Percentiles rank a stretch among this genome's conserved stretches.
phyloP scores from a whole-genome alignment of 2,888 invertebrate genomes.

The Caenorhabditis macrosperma region DNA sequence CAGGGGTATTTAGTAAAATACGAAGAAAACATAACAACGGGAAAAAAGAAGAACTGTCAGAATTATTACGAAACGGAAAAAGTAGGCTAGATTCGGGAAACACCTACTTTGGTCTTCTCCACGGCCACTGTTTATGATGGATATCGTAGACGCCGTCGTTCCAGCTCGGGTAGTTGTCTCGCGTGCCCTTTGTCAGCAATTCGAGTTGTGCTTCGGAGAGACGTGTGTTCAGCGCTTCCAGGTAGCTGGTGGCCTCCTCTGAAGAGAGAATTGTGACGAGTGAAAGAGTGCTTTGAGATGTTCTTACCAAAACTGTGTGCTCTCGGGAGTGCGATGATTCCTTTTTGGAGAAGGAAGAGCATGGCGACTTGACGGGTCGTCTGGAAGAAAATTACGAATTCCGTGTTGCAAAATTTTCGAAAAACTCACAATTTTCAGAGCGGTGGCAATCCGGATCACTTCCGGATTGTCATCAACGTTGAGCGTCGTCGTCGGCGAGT shows the following conservation, averaged over 20 bases:
- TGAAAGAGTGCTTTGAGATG: too few species aligned
- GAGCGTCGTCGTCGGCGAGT: conserved; percentile 65
- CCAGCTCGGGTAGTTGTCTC: not conserved
- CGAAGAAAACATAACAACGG: too few species aligned
- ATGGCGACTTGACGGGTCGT: conserved; percentile 80
- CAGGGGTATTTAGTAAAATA: too few species aligned
- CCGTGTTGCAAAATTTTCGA: not conserved
- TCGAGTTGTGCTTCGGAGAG: conserved; percentile 76
- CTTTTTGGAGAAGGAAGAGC: conserved; percentile 81
- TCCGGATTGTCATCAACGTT: conserved; percentile 55
- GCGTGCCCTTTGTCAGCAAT: conserved; percentile 40
- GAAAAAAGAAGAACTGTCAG: not conserved
- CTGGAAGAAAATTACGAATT: conserved; percentile 51
- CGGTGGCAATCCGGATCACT: conserved; percentile 53
- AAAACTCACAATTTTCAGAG: conserved; percentile 56
- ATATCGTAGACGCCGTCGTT: not conserved
- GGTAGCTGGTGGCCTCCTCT: conserved; percentile 76
- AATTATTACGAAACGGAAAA: not conserved
- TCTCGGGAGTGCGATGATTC: conserved; percentile 81
- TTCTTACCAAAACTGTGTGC: conserved; percentile 64
- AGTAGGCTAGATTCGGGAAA: not conserved
- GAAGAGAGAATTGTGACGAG: not conserved
- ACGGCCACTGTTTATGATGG: not conserved
- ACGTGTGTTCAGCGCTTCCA: conserved; percentile 80
- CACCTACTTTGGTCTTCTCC: not conserved